Conservation (phyloP, 37 sponge, comb jelly and placozoan genomes). For the Beroe ovata region DNA sequence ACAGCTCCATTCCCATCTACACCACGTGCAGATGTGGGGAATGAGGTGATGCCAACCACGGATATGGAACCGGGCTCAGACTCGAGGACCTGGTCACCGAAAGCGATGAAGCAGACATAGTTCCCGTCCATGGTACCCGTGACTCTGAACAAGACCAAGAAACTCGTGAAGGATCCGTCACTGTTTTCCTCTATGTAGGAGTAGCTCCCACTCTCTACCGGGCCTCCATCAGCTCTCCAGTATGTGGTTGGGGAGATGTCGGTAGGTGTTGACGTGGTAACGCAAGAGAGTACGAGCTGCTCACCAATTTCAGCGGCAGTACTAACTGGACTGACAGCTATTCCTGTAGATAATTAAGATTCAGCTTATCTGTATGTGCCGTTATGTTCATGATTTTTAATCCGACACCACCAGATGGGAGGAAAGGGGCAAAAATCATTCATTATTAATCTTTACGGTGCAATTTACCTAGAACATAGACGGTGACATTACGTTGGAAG, state of each 20-base stretch:
- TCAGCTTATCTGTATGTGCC: no score
- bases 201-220: background rate
- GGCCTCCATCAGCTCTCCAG: conserved; percentile 18
- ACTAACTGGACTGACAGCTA: background rate
- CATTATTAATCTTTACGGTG: no score
- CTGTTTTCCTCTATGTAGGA: background rate
- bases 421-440: no score
- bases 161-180: conserved; percentile 31
- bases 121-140: conserved; percentile 32
- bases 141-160: conserved; percentile 34
- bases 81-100: conserved; percentile 23
- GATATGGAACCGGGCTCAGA: conserved; percentile 16
- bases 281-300: background rate
- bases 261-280: background rate
- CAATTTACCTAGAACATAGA: background rate
- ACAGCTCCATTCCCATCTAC: background rate
- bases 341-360: no score
- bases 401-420: no score
- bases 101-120: conserved; percentile 24
- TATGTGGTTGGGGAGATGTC: conserved; percentile 29
- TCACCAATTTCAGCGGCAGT: conserved; percentile 16
- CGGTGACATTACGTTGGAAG: background rate
- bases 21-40: conserved; percentile 41
- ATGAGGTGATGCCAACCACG: conserved; percentile 36
- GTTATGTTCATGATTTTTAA: no score